Conservation (phyloP, 2,113 vertebrate genomes). For the Acanthisitta chloris region DNA sequence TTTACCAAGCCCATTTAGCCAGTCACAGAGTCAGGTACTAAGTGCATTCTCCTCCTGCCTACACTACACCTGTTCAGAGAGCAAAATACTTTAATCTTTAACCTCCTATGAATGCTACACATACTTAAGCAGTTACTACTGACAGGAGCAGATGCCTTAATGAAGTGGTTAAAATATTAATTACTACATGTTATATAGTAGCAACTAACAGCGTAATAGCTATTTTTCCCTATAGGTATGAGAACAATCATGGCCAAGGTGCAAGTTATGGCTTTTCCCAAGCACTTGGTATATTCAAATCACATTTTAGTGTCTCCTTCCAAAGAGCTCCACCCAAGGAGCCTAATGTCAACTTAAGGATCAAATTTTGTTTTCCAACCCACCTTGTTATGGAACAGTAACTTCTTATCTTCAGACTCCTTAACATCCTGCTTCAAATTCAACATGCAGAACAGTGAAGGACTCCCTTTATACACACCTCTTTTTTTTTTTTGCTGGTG, state of each 20-base stretch:
- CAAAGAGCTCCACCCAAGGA: neutral
- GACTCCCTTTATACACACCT: neutral
- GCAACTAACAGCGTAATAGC: neutral
- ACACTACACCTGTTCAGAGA: neutral
- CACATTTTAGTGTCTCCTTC: neutral
- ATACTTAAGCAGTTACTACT: neutral
- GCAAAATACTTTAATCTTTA: neutral
- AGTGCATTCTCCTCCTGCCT: neutral
- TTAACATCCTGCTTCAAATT: neutral
- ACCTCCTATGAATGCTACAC: neutral
- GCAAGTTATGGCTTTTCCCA: neutral
- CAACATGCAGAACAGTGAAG: neutral
- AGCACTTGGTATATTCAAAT: neutral
- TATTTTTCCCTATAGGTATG: neutral
- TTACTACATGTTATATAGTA: neutral
- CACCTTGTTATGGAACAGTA: neutral
- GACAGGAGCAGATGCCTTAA: neutral
- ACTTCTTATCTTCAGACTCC: neutral
- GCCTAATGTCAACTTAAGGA: neutral
- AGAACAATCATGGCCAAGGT: neutral
- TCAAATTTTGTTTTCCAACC: neutral
- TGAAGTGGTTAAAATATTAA: neutral
- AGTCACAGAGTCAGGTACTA: neutral
- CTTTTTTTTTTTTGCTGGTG: neutral
- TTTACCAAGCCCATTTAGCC: neutral